Evolutionary conservation across 2,113 vertebrate species (phyloP), one percentile per base, ranked within the genome.

Genomic region (Cnemophilus loriae): DNA sequence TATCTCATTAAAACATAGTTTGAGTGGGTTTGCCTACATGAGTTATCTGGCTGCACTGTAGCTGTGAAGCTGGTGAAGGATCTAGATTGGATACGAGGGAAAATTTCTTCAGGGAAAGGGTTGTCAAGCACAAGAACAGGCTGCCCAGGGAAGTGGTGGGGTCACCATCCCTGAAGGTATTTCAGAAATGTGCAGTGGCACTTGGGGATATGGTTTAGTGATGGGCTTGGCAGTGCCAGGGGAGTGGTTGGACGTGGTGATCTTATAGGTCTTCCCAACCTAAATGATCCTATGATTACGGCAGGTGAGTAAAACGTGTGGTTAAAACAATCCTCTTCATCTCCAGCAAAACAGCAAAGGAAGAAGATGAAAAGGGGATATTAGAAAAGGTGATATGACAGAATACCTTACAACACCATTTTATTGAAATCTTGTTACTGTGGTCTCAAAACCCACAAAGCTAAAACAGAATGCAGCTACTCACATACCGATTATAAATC

Each of bases 1-100:
- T 64, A 7, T 1, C 86, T 92, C 76, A 88, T 92, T 95, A 94
- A 84, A 92, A 94, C 60, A 74, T 17, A 71, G 80, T 75, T 70
- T 87, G 95, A 95, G 90, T 83, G 83, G 80, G 89, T 74, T 95
- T 92, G 84, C 47, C 77, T 91, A 28, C 24, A 3, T 44, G 44
- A 92, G 65, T 71, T 95, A 84, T 70, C 76, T 68, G 61, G 60
- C 73, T 92, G 68, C 55, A 52, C 50, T 60, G 47, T 42, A 92
- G 76, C 88, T 93, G 39, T 23, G 35, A 84, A 84, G 49, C 41
- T 37, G 63, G 30, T 77, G 63, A 90, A 56, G 42, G 56, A 55
- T 70, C 22, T 84, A 49, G 73, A 33, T 7, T 49, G 56, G 22
- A 3, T 63, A 56, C 8, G 27, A 63, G 49, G 16, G 35, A 33